Base-by-base conservation (phyloP, 2,888 invertebrate genomes). In the Lochmaea crataegi region DNA sequence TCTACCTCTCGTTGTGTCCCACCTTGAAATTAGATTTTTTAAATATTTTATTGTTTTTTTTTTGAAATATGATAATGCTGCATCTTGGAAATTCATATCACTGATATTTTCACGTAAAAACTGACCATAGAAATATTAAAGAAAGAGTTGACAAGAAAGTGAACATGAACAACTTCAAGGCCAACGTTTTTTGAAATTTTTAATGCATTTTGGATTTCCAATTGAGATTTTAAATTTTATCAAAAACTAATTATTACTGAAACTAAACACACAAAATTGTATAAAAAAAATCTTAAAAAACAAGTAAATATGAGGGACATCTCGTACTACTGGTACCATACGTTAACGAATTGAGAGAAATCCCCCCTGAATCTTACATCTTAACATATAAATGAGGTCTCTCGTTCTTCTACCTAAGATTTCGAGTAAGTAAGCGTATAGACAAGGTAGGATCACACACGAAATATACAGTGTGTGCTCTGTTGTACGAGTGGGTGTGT, bases 361-460 rank as follows among this genome's bases (percentile, higher is more conserved):
- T 75, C 75, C 75, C 77, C 75, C 73, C 77, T 42, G 71, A 63
- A 71, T 66, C 77, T 67, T 72, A 60, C 72, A 70, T 75, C 75
- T 77, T 75, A 74, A 75, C 72, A 74, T 77, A 77, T 77, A 77
- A 80, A 80, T 78, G 78, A 79, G 73, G 77, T 78, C 76, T 78
- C 79, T 79, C 78, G 75, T 78, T 80, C 79, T 80, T 77, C 71
- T 66, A 73, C 66, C 66, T 66, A 77, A 79, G 80, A 80, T 81
- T 81, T 78, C 77, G 78, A 79, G 76, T 80, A 72, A 75, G 78
- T 77, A 77, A 78, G 77, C 76, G 78, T 78, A 74, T 75, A 75
- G 65, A 73, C 76, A 80, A 80, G 80, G 80, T 78, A 80, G 77
- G 80, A 77, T 74, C 67, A 71, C 61, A 63, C 61, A 63, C 42